A percentile compares a stretch with the other conserved stretches of the same genome.
phyloP scores from a whole-genome alignment of 1,140 invertebrate species.

The Arctopsyche grandis region DNA sequence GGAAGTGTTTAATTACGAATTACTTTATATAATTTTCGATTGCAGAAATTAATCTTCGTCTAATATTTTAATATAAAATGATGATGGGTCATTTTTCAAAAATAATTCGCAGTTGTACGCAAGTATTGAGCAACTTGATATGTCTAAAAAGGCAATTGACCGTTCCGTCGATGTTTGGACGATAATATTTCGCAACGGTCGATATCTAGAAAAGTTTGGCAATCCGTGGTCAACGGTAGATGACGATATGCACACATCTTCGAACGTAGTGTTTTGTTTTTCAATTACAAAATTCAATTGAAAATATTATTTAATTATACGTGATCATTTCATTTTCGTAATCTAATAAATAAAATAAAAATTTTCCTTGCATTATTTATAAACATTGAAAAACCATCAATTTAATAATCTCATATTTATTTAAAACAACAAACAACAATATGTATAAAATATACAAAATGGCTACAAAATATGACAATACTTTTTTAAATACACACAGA shows the following conservation, averaged over 20 bases:
- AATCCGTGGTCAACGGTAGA: conserved; percentile 19
- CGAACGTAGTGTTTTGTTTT: too few relatives aligned
- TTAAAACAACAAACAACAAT: conserved; percentile 36
- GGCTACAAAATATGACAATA: conserved; percentile 19
- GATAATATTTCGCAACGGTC: not conserved
- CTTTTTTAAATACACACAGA: not conserved
- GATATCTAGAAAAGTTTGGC: conserved; percentile 24
- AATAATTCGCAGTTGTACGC: not conserved
- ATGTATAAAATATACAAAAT: conserved; percentile 34
- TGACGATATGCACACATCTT: not conserved
- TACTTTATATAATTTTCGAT: not conserved
- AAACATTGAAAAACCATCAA: too few relatives aligned
- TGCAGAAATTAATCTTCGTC: not conserved
- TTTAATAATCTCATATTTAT: conserved; percentile 17
- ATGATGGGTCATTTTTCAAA: conserved; percentile 10
- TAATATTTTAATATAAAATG: conserved; percentile 8
- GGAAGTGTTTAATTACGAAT: conserved; percentile 2
- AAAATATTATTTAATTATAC: too few relatives aligned
- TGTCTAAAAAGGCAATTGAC: conserved; percentile 27
- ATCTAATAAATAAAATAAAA: too few relatives aligned
- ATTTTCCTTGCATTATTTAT: too few relatives aligned
- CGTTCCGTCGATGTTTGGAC: not conserved
- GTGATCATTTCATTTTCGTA: too few relatives aligned
- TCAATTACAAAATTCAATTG: too few relatives aligned
- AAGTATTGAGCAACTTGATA: conserved; percentile 9